Base-by-base conservation (phyloP, 2,797 vertebrate species). In the Micropoecilia bifurca region DNA sequence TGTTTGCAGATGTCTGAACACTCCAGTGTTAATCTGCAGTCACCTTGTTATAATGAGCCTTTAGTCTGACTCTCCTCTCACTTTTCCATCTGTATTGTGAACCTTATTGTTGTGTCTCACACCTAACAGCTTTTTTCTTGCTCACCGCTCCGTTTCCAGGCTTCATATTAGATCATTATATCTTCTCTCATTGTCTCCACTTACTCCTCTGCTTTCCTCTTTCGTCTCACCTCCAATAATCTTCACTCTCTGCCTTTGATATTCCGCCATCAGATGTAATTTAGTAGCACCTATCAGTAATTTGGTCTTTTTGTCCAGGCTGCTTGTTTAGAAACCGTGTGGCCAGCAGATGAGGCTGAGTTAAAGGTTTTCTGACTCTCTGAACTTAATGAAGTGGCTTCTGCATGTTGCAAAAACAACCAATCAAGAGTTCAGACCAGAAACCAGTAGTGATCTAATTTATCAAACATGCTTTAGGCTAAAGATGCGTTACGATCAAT, bases 1-100 rank as follows among this genome's bases (percentile, higher is more conserved):
- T 87, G 74, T 88, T 73, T 80, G 82, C 81, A 84, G 81, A 85
- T 85, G 87, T 76, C 81, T 73, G 75, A 87, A 78, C 78, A 71
- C 59, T 74, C 82, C 68, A n/a, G 74, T 80, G 84, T 87, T 88
- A 80, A 83, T 82, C 83, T 77, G 71, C 77, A 77, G 69, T 74
- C 81, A 80, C 80, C 82, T 85, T 79, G 81, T 79, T 82, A 33
- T 79, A 68, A 71, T 30, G 50, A 85, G 68, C 66, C 75, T 83
- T 77, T 41, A 61, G 75, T 85, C 75, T 71, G 76, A 75, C 46
- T 30, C 79, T 77, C 55, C 48, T 74, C 73, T 75, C 74, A 71
- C 81, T 77, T 75, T 71, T 61, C 73, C 45, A n/a, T 81, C 83
- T 55, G 46, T 61, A 59, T 78, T 36, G 3, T 74, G 57, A 75